A percentile compares a stretch with the other conserved stretches of the same genome.
These are phyloP conservation scores for Drosophila pseudoobscura DNA, from an alignment of 1,140 invertebrate genomes.

Conservation along the genomic window DNA sequence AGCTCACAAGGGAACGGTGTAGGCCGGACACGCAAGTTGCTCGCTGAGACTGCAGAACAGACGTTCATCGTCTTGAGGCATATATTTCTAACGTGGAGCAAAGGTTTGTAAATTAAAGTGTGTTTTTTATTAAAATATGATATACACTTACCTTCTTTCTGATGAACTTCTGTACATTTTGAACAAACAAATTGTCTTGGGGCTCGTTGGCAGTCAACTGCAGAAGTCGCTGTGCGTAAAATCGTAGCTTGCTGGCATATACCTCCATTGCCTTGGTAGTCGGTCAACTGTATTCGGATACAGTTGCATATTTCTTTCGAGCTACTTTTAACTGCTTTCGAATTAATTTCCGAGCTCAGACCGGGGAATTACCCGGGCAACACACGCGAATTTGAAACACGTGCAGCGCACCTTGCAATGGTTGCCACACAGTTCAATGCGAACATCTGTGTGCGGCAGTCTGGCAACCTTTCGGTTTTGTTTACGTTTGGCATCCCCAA, in stretches of 20 bases:
- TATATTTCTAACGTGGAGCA: constrained; percentile 39
- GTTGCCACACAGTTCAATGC: constrained; percentile 8
- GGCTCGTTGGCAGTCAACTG: constrained; percentile 35
- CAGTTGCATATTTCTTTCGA: background rate
- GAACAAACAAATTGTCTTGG: constrained; percentile 46
- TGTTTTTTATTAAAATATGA: background rate
- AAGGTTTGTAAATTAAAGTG: background rate
- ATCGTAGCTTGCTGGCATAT: constrained; percentile 63
- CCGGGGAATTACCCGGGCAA: constrained; percentile 16
- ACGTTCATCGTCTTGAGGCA: constrained; percentile 62
- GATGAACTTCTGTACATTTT: constrained; percentile 55
- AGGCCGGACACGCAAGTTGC: constrained; percentile 48
- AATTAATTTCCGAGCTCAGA: constrained; percentile 17
- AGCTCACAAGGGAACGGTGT: constrained; percentile 59
- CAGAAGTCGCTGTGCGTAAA: constrained; percentile 46
- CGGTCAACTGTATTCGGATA: constrained; percentile 13
- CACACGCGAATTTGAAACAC: constrained; percentile 66
- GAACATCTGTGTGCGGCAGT: background rate
- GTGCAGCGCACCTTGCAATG: constrained; percentile 42
- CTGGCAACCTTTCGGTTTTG: constrained; percentile 34
- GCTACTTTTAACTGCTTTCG: background rate
- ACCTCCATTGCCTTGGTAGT: constrained; percentile 54
- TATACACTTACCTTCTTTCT: constrained; percentile 55
- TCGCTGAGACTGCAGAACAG: constrained; percentile 55
- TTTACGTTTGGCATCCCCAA: constrained; percentile 39